phyloP scores from a whole-genome alignment of 23 tunicate species.

The Ciona savignyi region DNA sequence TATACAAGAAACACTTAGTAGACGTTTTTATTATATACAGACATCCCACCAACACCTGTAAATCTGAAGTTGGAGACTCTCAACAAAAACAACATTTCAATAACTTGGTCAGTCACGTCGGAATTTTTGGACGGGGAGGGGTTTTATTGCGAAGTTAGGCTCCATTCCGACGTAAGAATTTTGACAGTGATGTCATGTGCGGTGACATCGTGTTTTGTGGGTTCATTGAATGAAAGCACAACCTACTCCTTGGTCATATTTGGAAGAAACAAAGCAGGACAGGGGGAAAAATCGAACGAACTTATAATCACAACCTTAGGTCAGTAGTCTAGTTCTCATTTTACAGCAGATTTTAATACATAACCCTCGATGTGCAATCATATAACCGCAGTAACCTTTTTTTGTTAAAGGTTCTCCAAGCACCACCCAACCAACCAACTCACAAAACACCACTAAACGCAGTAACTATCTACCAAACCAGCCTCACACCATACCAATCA shows the following conservation, averaged over 20 bases:
- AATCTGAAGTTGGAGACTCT: neutral
- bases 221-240: conserved; percentile 35
- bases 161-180: neutral
- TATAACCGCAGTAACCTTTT: too few relatives aligned
- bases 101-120: neutral
- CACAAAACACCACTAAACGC: neutral
- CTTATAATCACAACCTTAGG: conserved; percentile 15
- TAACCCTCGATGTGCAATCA: conserved; percentile 20
- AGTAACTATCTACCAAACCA: neutral
- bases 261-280: conserved; percentile 14
- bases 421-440: neutral
- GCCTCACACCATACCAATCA: neutral
- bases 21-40: too few relatives aligned
- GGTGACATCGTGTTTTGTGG: conserved; percentile 17
- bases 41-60: neutral
- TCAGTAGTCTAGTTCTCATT: neutral
- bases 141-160: neutral
- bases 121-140: conserved; percentile 6
- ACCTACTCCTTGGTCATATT: conserved; percentile 21
- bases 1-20: too few relatives aligned
- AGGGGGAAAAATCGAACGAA: conserved; percentile 1
- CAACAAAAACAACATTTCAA: neutral
- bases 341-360: neutral
- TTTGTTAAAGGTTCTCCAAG: neutral
- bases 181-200: neutral